Evolutionary conservation across 2,888 invertebrate genomes (phyloP).

Genomic region (Eurytoma californica): DNA sequence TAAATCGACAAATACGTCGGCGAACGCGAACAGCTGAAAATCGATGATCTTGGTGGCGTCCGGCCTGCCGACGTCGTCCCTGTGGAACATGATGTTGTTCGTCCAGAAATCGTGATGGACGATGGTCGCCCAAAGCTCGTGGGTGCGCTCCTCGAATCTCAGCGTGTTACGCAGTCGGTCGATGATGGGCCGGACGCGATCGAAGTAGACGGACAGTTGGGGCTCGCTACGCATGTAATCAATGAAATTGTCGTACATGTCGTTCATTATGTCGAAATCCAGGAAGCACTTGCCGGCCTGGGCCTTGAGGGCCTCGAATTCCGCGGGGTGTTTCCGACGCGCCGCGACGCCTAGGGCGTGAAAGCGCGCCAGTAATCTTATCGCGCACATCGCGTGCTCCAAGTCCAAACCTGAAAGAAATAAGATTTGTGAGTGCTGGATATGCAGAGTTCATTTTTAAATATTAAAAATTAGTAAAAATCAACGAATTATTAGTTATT

Average conservation of each 20-base stretch:
- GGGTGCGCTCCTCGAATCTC: neutral
- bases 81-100: conserved; percentile 78
- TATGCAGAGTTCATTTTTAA: no score
- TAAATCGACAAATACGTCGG: conserved; percentile 78
- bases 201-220: neutral
- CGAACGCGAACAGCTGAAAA: conserved; percentile 77
- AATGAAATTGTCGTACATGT: conserved; percentile 64
- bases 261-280: neutral
- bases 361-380: conserved; percentile 77
- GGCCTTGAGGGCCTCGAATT: conserved; percentile 63
- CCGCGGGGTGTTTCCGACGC: conserved; percentile 70
- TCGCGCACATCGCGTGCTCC: conserved; percentile 74
- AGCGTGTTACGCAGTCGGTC: no score
- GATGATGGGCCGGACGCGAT: neutral
- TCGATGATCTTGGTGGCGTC: conserved; percentile 79
- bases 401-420: conserved; percentile 73
- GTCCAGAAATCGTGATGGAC: conserved; percentile 78
- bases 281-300: conserved; percentile 67
- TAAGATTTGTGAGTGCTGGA: no score
- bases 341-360: conserved; percentile 79
- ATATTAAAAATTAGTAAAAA: no score
- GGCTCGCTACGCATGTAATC: neutral
- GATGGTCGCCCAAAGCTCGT: conserved; percentile 64
- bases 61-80: conserved; percentile 70
- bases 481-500: no score